These are phyloP conservation scores for Isaurus tuberculatus DNA, from an alignment of 92 coral and sea anemone species.

Conservation along the genomic window DNA sequence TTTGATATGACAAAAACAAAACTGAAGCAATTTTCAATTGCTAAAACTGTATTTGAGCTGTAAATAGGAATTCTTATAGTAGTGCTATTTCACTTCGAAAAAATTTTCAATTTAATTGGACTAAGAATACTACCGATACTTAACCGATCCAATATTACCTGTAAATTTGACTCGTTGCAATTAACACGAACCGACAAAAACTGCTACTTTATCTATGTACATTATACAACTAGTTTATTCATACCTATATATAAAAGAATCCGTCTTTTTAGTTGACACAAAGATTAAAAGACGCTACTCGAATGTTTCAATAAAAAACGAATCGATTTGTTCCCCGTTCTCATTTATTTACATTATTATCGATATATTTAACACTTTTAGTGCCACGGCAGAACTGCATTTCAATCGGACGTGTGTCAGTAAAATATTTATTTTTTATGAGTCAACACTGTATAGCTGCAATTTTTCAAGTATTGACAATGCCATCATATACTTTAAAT, in stretches of 20 bases:
- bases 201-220: conserved; percentile 18
- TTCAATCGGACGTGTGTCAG: background rate
- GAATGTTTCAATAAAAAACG: background rate
- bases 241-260: background rate
- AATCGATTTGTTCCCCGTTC: background rate
- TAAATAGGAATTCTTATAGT: background rate
- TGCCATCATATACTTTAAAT: background rate
- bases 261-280: background rate
- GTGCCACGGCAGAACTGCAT: background rate
- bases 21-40: background rate
- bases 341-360: background rate
- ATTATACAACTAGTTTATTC: no score
- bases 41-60: background rate
- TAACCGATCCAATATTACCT: background rate
- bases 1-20: background rate
- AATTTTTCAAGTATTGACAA: conserved; percentile 1
- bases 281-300: background rate
- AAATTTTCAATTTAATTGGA: background rate
- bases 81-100: background rate
- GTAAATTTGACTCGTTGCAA: conserved; percentile 23
- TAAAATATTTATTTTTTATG: background rate
- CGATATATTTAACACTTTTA: background rate
- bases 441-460: background rate
- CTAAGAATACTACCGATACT: no score
- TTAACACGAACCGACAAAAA: background rate